Evolutionary conservation across 2,797 vertebrate genomes (phyloP).

Genomic region (Hephaestus fuliginosus): DNA sequence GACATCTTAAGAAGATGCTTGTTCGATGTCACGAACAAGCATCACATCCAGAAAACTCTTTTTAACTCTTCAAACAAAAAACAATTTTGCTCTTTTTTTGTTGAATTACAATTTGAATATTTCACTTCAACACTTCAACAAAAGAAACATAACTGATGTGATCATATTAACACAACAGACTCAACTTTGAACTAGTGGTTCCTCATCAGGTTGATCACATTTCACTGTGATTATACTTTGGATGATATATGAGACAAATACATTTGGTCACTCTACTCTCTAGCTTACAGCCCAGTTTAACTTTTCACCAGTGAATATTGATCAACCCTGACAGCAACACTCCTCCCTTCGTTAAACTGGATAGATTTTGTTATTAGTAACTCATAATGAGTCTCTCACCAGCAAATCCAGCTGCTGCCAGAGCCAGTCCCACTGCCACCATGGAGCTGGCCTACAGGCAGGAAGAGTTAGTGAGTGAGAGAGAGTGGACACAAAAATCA

Average conservation of each 20-base stretch:
- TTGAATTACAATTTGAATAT: neutral
- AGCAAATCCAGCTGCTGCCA: slow-evolving; percentile 95
- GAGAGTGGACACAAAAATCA: neutral
- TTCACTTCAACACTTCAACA: neutral
- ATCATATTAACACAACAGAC: neutral
- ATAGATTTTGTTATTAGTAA: neutral
- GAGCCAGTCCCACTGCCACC: slow-evolving; percentile 92
- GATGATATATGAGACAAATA: too few species aligned
- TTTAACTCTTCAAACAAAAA: too few species aligned
- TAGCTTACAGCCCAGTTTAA: neutral
- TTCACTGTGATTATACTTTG: too few species aligned
- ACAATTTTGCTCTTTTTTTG: neutral
- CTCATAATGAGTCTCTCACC: slow-evolving; percentile 81
- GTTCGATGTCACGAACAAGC: neutral
- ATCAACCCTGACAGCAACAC: neutral
- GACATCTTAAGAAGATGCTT: too few species aligned
- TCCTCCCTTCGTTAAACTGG: neutral
- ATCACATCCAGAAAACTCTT: neutral
- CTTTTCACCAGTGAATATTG: neutral
- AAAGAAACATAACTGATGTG: neutral
- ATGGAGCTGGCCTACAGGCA: slow-evolving; percentile 89
- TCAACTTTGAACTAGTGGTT: neutral
- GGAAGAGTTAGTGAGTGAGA: slow-evolving; percentile 34
- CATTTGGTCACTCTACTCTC: too few species aligned
- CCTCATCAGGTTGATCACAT: too few species aligned